Evolutionary conservation across 2,113 vertebrate genomes (phyloP), one percentile per base, ranked within the genome.

Genomic region (Eubucco bourcierii): DNA sequence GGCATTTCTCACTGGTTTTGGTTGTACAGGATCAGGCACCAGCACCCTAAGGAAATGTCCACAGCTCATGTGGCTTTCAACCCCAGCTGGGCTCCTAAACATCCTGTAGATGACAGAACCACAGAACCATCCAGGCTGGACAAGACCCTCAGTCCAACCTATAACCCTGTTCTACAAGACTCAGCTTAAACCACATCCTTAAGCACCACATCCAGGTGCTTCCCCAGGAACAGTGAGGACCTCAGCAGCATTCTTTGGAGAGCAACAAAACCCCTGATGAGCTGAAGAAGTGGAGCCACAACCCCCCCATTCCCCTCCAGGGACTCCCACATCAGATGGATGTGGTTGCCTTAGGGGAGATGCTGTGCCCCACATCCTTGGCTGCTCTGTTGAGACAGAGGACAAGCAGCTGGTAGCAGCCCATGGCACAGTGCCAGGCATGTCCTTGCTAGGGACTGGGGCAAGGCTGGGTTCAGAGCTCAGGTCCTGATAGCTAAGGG

Each of bases 371-470:
- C 53, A 16, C 14, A 24, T 6, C 61, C 33, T 60, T 19, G 34
- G 15, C 20, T 46, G 15, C 46, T 82, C 31, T 52, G 44, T 21
- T 56, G 61, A 70, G 74, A 63, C 15, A 9, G 34, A 52, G 28
- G 31, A 31, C 10, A 41, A 41, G 16, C 3, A 52, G 55, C 18
- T 77, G 55, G 50, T 27, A 70, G 47, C 34, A 27, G 15, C 17
- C 56, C 67, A 31, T 1, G 3, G 41, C 25, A 47, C 5, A 27
- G 25, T 6, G 6, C 21, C 8, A 9, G 41, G 19, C 9, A 31
- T 20, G 16, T 71, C 31, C 67, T 6, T 5, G 0, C 21, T 10
- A 17, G 34, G 33, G 61, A 73, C 50, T 0, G 2, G 31, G 29
- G 12, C 25, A 34, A 14, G 2, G 8, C 9, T 18, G 53, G n/a